phyloP scores from a whole-genome alignment of 2,797 vertebrate genomes.

The Emys orbicularis region DNA sequence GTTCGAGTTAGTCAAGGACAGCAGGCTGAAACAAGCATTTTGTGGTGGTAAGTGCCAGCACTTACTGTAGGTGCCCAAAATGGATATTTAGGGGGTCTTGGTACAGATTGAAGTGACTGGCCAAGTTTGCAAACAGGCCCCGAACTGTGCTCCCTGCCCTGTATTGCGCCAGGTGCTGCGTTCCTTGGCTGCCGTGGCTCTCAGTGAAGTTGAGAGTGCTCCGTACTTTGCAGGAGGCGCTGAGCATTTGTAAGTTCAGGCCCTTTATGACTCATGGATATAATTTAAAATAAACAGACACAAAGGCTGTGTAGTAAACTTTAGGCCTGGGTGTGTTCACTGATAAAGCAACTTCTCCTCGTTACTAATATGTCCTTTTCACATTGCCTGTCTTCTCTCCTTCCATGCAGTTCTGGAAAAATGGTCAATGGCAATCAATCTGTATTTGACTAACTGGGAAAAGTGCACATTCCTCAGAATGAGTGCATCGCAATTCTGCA shows the following conservation, averaged over 20 bases:
- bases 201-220: too few relatives aligned
- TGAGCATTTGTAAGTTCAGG: not conserved
- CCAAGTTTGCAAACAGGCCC: too few relatives aligned
- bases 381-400: not conserved
- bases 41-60: too few relatives aligned
- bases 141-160: too few relatives aligned
- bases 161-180: too few relatives aligned
- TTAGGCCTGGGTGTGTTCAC: not conserved
- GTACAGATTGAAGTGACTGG: too few relatives aligned
- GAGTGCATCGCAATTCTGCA: rapidly evolving
- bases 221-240: too few relatives aligned
- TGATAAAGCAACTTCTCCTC: not conserved
- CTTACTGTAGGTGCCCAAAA: too few relatives aligned
- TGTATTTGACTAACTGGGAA: not conserved
- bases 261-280: not conserved
- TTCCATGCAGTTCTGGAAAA: not conserved
- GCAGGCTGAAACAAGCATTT: too few relatives aligned
- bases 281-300: not conserved
- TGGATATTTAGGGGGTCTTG: too few relatives aligned
- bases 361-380: not conserved
- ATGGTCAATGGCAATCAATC: not conserved
- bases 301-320: not conserved
- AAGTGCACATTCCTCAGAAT: not conserved
- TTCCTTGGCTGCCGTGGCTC: too few relatives aligned
- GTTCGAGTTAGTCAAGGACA: too few relatives aligned